These are phyloP conservation scores for Mastacembelus armatus DNA, from an alignment of 2,797 vertebrate species.

Conservation along the genomic window DNA sequence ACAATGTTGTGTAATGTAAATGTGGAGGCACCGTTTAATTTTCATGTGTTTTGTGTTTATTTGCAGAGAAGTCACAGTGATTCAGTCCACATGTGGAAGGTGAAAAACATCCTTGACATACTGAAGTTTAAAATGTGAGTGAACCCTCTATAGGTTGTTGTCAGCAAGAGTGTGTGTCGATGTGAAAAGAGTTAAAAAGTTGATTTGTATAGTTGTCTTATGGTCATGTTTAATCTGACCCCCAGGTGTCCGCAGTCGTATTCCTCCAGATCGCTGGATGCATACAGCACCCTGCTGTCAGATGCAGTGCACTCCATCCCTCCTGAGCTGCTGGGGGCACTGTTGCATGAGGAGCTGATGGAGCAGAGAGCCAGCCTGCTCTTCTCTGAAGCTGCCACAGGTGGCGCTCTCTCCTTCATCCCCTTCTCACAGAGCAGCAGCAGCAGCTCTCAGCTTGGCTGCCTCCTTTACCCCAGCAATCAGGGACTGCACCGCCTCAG, in stretches of 20 bases:
- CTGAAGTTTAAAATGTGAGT: conserved; percentile 67
- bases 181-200: neutral
- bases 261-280: accelerated
- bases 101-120: conserved; percentile 26
- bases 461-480: conserved; percentile 81
- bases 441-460: conserved; percentile 20
- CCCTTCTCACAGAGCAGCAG: conserved; percentile 32
- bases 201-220: neutral
- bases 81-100: conserved; percentile 17
- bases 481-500: conserved; percentile 78
- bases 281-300: conserved; percentile 54
- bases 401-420: conserved; percentile 82
- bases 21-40: neutral
- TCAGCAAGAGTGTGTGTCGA: neutral
- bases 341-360: conserved; percentile 87
- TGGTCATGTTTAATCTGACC: accelerated
- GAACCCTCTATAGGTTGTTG: neutral
- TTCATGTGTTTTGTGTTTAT: neutral
- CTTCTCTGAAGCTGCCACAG: conserved; percentile 82
- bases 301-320: conserved; percentile 72
- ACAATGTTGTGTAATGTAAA: neutral
- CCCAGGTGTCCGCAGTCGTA: conserved; percentile 58
- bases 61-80: conserved; percentile 8
- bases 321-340: conserved; percentile 76
- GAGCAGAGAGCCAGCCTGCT: conserved; percentile 76